These are phyloP conservation scores for Nematolebias whitei DNA, from an alignment of 2,113 vertebrate species.

Conservation along the genomic window DNA sequence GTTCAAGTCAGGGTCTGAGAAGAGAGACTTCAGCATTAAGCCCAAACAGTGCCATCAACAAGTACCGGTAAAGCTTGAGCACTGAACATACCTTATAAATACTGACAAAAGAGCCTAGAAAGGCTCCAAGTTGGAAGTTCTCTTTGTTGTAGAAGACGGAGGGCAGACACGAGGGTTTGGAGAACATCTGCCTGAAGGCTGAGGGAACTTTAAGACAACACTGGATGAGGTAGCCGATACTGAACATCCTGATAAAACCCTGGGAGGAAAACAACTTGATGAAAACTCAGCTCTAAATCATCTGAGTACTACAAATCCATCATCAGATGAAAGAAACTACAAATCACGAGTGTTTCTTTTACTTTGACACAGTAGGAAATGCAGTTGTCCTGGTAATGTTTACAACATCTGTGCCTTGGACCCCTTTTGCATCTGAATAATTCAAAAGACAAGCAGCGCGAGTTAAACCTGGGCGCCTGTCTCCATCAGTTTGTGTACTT, in stretches of 20 bases:
- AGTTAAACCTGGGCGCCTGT: not conserved
- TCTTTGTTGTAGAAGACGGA: slow-evolving; percentile 98
- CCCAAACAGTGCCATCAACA: not conserved
- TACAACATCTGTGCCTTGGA: slow-evolving; percentile 97
- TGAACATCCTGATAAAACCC: slow-evolving; percentile 98
- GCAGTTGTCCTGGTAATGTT: slow-evolving; percentile 97
- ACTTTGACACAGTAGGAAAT: slow-evolving; percentile 98
- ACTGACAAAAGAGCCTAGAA: slow-evolving; percentile 96
- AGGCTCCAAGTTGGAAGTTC: slow-evolving; percentile 96
- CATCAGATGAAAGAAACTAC: not conserved
- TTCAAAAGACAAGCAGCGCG: slow-evolving; percentile 29
- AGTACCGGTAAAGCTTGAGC: too few relatives aligned
- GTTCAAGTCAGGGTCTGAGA: not conserved
- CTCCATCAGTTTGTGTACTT: not conserved
- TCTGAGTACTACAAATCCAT: not conserved
- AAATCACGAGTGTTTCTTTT: slow-evolving; percentile 58
- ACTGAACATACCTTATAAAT: slow-evolving; percentile 98
- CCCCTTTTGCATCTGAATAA: slow-evolving; percentile 91
- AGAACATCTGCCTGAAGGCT: slow-evolving; percentile 91
- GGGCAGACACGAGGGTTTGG: slow-evolving; percentile 90
- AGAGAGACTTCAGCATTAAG: not conserved
- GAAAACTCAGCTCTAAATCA: not conserved
- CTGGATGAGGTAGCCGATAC: slow-evolving; percentile 96
- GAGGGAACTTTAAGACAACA: slow-evolving; percentile 96
- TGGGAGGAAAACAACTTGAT: slow-evolving; percentile 53